Conservation (phyloP, 2,797 vertebrate species). For the Dendrocincla tyrannina region DNA sequence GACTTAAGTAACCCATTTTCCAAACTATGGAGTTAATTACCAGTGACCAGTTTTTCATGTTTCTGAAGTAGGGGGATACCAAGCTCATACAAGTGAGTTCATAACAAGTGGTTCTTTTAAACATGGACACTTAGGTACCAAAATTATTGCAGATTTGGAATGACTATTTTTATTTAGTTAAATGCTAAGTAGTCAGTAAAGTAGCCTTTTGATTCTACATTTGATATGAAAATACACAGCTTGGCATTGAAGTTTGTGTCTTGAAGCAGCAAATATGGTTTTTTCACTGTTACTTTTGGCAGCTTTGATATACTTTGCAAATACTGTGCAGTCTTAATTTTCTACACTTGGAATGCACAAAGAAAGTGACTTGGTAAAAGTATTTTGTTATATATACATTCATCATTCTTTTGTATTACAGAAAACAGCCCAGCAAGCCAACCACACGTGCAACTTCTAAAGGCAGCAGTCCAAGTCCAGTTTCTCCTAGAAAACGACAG, state of each 20-base stretch:
- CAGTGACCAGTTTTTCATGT: neutral
- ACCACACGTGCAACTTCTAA: conserved; percentile 86
- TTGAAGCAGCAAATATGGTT: fast-evolving
- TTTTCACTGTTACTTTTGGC: neutral
- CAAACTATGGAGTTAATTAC: neutral
- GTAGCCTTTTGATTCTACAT: neutral
- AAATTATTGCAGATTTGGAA: neutral
- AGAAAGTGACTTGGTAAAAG: neutral
- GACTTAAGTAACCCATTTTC: neutral
- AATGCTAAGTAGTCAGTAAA: neutral
- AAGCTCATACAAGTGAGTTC: neutral
- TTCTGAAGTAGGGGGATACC: neutral
- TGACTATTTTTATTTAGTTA: neutral
- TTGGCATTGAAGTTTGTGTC: neutral
- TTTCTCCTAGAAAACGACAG: conserved; percentile 69
- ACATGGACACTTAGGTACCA: fast-evolving
- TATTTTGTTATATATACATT: neutral
- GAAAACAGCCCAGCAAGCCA: conserved; percentile 89
- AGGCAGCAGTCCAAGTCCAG: conserved; percentile 73
- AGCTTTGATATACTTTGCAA: neutral
- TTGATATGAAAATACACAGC: neutral
- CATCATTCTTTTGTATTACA: conserved; percentile 65
- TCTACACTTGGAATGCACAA: neutral
- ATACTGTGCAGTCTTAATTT: neutral
- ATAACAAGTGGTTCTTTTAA: neutral